These are phyloP conservation scores for fruit fly (Drosophila melanogaster) DNA, from an alignment of 1,140 invertebrate genomes.

Conservation along the genomic window Release_6_plus_ISO1_MT NT_033777.3:6307501-6308000, in stretches of 20 bases:
- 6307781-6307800: slow-evolving; percentile 2
- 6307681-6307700: slow-evolving; percentile 2
- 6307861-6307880: background rate
- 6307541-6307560: background rate
- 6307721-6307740: background rate
- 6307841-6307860: background rate
- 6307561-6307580: background rate
- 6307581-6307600: background rate
- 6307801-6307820: background rate
- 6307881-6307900: background rate
- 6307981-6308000: background rate
- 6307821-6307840: background rate
- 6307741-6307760: background rate
- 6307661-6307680: background rate
- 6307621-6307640: background rate
- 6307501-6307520: background rate
- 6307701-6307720: background rate
- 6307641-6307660: background rate
- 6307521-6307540: too few species aligned
- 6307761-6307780: too few species aligned
- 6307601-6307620: background rate
- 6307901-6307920: background rate
- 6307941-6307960: background rate
- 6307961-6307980: background rate
- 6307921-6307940: background rate